Percentiles rank a stretch among this genome's conserved stretches.
Evolutionary conservation across 1,140 invertebrate species (phyloP).

Genomic region (Cecropterus lyciades): DNA sequence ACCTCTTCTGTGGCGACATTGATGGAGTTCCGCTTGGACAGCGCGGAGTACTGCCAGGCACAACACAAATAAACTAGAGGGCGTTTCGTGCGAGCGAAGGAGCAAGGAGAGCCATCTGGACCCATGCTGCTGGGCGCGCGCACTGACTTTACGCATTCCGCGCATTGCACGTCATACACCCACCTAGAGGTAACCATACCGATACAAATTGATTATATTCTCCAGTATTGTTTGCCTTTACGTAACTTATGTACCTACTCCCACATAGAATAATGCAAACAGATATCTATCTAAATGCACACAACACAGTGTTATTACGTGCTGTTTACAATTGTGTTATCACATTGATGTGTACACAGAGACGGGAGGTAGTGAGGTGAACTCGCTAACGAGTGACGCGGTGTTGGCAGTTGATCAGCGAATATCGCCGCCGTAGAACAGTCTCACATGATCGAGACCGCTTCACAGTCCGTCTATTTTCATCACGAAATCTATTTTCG

Average conservation of each 20-base stretch:
- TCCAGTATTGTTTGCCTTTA: slow-evolving; percentile 4
- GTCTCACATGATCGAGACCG: slow-evolving; percentile 67
- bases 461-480: slow-evolving; percentile 43
- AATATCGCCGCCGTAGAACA: slow-evolving; percentile 52
- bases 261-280: slow-evolving; percentile 39
- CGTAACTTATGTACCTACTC: slow-evolving; percentile 23
- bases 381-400: slow-evolving; percentile 67
- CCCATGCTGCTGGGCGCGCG: slow-evolving; percentile 70
- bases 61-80: slow-evolving; percentile 94
- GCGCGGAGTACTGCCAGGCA: slow-evolving; percentile 97
- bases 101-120: slow-evolving; percentile 56
- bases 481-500: slow-evolving; percentile 64
- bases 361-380: slow-evolving; percentile 50
- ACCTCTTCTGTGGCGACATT: slow-evolving; percentile 89
- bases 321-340: slow-evolving; percentile 50
- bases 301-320: slow-evolving; percentile 54
- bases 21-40: slow-evolving; percentile 98
- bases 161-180: slow-evolving; percentile 54
- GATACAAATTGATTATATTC: slow-evolving; percentile 21
- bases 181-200: slow-evolving; percentile 45
- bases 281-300: slow-evolving; percentile 57
- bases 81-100: slow-evolving; percentile 59
- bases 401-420: slow-evolving; percentile 63
- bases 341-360: slow-evolving; percentile 50
- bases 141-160: slow-evolving; percentile 49